Base-by-base conservation (phyloP, 2,113 vertebrate genomes). In the Sinocyclocheilus grahami region DNA sequence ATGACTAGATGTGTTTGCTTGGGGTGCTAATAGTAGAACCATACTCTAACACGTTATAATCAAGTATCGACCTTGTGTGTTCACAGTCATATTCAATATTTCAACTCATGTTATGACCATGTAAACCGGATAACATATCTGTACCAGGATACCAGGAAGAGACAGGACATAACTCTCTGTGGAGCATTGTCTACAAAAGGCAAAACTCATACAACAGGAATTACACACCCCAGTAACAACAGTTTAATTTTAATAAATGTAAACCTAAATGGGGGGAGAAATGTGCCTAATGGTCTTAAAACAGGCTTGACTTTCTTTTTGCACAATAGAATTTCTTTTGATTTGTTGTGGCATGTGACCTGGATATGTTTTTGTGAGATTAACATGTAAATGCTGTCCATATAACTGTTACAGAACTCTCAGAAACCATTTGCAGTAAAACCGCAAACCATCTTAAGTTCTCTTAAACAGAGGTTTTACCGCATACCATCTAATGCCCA, bases 401-500 rank as follows among this genome's bases (percentile, higher is more conserved):
- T 69, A 37, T 18, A 10, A 37, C 30, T 69, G 30, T 37, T 69
- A 37, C 14, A 18, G 2, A 37, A 69, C 8, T 69, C 65, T 69
- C 27, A 55, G 46, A 83, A 72, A 83, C 30, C 18, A 22, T 83
- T 67, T 67, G n/a, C 11, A 8, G 53, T 60, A 79, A 39, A 22
- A 65, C 18, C 8, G 11, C 30, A 78, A 60, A 78, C 30, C 53
- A 13, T 60, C 18, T 78, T 7, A 7, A 12, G 53, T 78, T 78
- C 53, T 48, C n/a, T 82, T 37, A 39, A 75, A 84, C 83, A 92
- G 91, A 90, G 89, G 93, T 93, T 90, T 91, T 90, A 82, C 82
- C 7, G 86, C 92, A 94, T 94, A 91, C 91, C 91, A 88, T 84
- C 80, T 60, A 1, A 71, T 72, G 88, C 77, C 69, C 51, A 84